These are phyloP conservation scores for Zoroaster sp. DNA, from an alignment of 53 echinoderm and acorn worm genomes.

Conservation along the genomic window DNA sequence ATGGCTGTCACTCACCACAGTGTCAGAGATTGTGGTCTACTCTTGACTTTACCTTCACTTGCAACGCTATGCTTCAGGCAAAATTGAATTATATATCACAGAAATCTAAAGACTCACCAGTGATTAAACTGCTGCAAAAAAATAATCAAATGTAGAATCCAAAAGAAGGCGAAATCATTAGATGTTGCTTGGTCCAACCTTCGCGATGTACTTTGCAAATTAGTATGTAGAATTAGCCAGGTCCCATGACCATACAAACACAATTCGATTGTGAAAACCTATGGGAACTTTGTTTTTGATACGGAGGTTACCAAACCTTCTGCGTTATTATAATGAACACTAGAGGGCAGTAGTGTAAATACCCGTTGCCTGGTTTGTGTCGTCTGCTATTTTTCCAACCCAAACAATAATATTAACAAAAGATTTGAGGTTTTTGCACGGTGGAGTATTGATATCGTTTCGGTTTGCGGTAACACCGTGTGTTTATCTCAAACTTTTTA, in stretches of 20 bases:
- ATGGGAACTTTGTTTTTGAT: not conserved
- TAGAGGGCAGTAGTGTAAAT: not conserved
- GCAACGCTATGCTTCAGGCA: not conserved
- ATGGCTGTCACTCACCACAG: too few species aligned
- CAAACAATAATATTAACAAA: too few species aligned
- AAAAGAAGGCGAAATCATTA: not conserved
- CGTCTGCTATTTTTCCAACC: too few species aligned
- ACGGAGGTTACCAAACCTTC: not conserved
- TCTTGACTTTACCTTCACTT: too few species aligned
- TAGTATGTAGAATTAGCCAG: not conserved
- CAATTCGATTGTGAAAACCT: not conserved
- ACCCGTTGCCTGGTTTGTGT: not conserved
- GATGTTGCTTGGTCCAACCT: not conserved
- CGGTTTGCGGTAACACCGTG: too few species aligned
- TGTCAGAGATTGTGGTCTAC: too few species aligned
- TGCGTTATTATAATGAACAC: not conserved
- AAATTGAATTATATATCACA: not conserved
- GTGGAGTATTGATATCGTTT: too few species aligned
- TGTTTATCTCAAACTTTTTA: too few species aligned
- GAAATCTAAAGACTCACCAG: not conserved
- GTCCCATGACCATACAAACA: not conserved
- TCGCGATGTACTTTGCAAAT: not conserved
- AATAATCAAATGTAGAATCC: too few species aligned
- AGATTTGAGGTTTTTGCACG: too few species aligned
- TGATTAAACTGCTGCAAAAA: not conserved